These are phyloP conservation scores for Bradypodion pumilum DNA, from an alignment of 2,797 vertebrate genomes.

Conservation along the genomic window DNA sequence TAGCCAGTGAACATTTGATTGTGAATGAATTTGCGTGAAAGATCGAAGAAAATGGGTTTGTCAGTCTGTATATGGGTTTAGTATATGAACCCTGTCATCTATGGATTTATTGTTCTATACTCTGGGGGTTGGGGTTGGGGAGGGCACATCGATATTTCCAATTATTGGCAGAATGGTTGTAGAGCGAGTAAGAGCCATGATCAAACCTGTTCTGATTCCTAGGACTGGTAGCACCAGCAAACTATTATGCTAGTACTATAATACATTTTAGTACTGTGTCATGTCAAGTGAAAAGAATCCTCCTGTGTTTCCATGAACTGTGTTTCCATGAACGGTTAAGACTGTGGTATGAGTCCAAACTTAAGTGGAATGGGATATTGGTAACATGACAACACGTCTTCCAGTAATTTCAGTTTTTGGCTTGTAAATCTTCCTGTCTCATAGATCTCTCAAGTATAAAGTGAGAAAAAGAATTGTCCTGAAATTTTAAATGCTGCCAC, in stretches of 20 bases:
- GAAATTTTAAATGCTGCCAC: background rate
- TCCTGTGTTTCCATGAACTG: background rate
- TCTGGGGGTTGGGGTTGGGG: background rate
- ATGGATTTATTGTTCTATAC: constrained; percentile 12
- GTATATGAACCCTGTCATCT: background rate
- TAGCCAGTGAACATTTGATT: constrained; percentile 12
- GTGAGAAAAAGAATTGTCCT: background rate
- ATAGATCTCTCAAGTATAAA: background rate
- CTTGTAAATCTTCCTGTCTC: background rate
- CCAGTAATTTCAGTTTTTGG: background rate
- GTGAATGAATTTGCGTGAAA: background rate
- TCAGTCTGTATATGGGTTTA: background rate
- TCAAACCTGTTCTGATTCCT: background rate
- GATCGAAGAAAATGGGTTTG: background rate
- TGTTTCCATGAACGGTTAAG: background rate
- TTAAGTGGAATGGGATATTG: background rate
- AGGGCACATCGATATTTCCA: constrained; percentile 27
- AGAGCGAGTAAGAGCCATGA: background rate
- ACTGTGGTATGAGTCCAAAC: background rate
- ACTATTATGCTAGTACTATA: background rate
- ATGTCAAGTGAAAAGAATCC: background rate
- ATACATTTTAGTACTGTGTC: background rate
- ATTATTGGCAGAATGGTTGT: background rate
- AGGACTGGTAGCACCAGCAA: background rate
- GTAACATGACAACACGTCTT: too few relatives aligned